Percentiles rank a stretch among this genome's conserved stretches.
Conservation (phyloP, 53 echinoderm and acorn worm genomes). For the Crossaster papposus region DNA sequence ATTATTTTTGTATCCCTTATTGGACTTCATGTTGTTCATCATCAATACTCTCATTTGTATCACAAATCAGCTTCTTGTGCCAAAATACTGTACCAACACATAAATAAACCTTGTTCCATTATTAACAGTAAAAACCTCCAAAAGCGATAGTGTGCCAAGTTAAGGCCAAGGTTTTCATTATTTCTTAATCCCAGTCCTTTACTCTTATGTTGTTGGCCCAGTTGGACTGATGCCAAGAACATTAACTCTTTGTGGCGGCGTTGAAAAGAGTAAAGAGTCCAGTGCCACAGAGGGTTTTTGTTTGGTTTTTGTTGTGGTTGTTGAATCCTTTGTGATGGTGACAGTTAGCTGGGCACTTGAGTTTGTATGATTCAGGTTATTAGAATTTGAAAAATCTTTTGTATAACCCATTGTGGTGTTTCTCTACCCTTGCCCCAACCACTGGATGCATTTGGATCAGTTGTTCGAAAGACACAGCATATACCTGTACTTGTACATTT, state of each 20-base stretch:
- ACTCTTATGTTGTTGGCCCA: constrained; percentile 38
- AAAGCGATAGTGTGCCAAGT: no score
- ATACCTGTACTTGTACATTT: not conserved
- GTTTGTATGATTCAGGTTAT: not conserved
- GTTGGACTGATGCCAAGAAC: constrained; percentile 36
- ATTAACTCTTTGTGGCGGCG: not conserved
- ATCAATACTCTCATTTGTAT: not conserved
- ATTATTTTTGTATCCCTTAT: not conserved
- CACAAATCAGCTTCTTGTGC: not conserved
- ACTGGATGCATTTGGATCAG: not conserved
- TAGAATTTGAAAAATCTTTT: not conserved
- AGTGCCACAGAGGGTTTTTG: not conserved
- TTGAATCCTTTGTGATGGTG: not conserved
- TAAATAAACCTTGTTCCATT: not conserved
- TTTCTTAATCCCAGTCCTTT: not conserved
- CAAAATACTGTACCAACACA: not conserved
- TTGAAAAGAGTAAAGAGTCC: not conserved
- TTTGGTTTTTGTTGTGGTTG: not conserved
- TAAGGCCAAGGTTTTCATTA: not conserved
- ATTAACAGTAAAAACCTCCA: no score
- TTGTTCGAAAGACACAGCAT: not conserved
- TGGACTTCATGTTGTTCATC: not conserved
- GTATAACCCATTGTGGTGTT: not conserved
- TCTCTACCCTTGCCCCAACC: not conserved
- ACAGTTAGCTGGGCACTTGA: not conserved